Evolutionary conservation across 2,888 invertebrate species (phyloP), one percentile per base, ranked within the genome.

Genomic region (Lamellibrachia columna): DNA sequence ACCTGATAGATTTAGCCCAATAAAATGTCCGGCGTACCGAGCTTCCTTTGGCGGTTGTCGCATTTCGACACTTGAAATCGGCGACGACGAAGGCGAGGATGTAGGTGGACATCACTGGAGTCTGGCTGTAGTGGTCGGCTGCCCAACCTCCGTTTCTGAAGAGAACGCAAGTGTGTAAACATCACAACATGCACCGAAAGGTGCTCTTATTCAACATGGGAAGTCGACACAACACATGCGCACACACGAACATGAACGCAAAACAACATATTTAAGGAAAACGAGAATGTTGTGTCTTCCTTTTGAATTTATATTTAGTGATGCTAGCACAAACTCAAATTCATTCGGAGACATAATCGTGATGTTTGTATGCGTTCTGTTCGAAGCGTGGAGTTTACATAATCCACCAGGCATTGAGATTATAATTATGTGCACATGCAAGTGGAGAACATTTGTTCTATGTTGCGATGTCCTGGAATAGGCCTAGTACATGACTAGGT

Each of bases 51-150:
- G 22, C 52, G 53, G 53, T 91, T 40, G 40, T 91, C 28, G 53
- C 52, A 91, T 52, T 52, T 91, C 53, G 90, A 75, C 94, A 93
- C 40, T 92, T 92, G 90, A 95, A 94, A 55, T 94, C 93, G 15
- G 94, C 92, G 22, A 94, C 93, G 58, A 95, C 91, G 90, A 94
- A 94, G 8, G 94, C 94, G 22, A 94, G 93, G 90, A 93, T 90
- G 91, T 94, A 94, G 15, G 94, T 93, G 11, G 94, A 93, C 94
- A 94, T 95, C 9, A 60, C 15, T 9, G 93, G 93, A n/a, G 94
- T 94, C 22, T 91, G 90, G 53, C n/a, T 53, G 91, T 93, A 94
- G n/a, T 92, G 52, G 92, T 94, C 94, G 8, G 93, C 93, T n/a
- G 92, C 92, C 93, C 94, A 94, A 3, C 92, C 94, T 52, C 92